Conservation (phyloP, 2,888 invertebrate genomes). For the Amblyjoppa proteus region DNA sequence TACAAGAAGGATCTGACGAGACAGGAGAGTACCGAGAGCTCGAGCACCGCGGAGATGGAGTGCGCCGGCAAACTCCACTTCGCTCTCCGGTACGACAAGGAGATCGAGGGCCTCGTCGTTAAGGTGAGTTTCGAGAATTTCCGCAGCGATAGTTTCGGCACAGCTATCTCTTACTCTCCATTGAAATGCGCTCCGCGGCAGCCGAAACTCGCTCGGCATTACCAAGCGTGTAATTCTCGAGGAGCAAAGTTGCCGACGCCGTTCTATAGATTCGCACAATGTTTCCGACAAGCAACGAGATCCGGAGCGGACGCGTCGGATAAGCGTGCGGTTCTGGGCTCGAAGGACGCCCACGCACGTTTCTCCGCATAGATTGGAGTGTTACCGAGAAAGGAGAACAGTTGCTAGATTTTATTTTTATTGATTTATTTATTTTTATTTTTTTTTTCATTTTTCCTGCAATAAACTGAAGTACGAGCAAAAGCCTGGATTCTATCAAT, state of each 20-base stretch:
- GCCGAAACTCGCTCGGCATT: neutral
- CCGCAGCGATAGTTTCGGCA: constrained; percentile 20
- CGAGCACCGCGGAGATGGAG: constrained; percentile 89
- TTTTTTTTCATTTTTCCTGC: neutral
- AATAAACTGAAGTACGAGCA: neutral
- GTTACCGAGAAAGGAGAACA: neutral
- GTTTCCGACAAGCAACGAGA: neutral
- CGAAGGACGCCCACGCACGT: constrained; percentile 14
- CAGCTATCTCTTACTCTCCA: neutral
- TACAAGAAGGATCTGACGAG: constrained; percentile 91
- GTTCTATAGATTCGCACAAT: neutral
- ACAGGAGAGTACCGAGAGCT: constrained; percentile 90
- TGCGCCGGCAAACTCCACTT: constrained; percentile 93
- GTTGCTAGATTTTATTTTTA: neutral
- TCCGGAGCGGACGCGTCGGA: neutral
- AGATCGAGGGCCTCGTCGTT: constrained; percentile 92
- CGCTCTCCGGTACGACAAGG: constrained; percentile 92
- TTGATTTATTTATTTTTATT: neutral
- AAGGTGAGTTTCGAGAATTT: constrained; percentile 87
- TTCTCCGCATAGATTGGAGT: neutral
- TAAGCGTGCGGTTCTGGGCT: neutral
- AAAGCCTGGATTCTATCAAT: constrained; percentile 36
- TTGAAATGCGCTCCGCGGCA: constrained; percentile 14
- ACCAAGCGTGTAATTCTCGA: neutral
- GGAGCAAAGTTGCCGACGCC: neutral